Conservation (phyloP, 2,797 vertebrate species). For the Anabacerthia variegaticeps region DNA sequence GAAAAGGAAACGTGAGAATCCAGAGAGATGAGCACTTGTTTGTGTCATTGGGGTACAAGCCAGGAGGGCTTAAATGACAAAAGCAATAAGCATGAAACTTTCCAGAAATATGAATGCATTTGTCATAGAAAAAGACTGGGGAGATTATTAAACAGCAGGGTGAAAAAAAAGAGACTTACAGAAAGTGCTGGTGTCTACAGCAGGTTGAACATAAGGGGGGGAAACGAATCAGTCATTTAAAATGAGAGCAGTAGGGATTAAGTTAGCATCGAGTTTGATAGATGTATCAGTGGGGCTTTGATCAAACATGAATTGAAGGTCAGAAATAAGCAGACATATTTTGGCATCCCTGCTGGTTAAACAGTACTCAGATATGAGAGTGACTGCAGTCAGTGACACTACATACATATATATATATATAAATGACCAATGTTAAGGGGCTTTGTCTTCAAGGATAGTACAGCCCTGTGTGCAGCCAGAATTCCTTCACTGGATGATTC, state of each 20-base stretch:
- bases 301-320: conserved; percentile 11
- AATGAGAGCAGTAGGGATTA: conserved; percentile 8
- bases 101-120: conserved; percentile 6
- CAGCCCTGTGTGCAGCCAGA: not conserved
- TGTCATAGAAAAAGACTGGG: not conserved
- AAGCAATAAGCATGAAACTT: not conserved
- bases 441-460: not conserved
- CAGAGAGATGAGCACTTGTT: not conserved
- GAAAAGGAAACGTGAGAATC: not conserved
- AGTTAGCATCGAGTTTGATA: not conserved
- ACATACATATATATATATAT: too few relatives aligned
- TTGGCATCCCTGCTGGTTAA: not conserved
- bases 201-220: not conserved
- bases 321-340: conserved; percentile 8
- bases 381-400: not conserved
- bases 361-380: not conserved
- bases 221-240: not conserved
- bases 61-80: conserved; percentile 16
- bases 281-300: not conserved
- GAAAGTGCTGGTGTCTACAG: conserved; percentile 14
- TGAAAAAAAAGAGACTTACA: not conserved
- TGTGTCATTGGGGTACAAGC: not conserved
- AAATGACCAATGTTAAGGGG: not conserved
- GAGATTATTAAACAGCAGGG: not conserved
- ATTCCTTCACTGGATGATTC: not conserved